phyloP scores from a whole-genome alignment of 2,113 vertebrate genomes.

The Chaetodon trifascialis region DNA sequence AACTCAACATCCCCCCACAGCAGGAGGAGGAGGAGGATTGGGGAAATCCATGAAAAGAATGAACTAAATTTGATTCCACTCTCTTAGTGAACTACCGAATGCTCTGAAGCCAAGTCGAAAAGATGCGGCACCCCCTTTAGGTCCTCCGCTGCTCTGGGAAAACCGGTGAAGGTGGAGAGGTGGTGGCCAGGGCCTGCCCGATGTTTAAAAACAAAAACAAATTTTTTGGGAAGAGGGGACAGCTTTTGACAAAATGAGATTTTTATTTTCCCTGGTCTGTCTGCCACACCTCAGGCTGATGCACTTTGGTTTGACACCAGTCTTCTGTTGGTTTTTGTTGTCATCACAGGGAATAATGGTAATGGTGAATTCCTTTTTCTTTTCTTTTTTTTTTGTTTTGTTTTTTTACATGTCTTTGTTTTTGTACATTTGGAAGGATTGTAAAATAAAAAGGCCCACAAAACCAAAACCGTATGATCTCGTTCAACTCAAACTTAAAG shows the following conservation, averaged over 20 bases:
- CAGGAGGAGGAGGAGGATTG: conserved; percentile 44
- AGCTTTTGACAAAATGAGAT: conserved; percentile 71
- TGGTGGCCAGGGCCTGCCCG: conserved; percentile 74
- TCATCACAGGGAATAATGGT: conserved; percentile 63
- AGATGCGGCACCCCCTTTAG: conserved; percentile 63
- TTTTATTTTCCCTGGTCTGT: conserved; percentile 70
- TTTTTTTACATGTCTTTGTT: conserved; percentile 80
- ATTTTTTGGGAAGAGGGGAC: conserved; percentile 74
- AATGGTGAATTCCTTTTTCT: conserved; percentile 61
- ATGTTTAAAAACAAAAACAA: conserved; percentile 63
- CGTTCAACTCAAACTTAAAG: background rate
- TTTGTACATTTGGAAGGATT: conserved; percentile 88
- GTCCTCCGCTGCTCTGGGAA: conserved; percentile 75
- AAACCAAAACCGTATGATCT: conserved; percentile 66
- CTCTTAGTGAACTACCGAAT: conserved; percentile 82
- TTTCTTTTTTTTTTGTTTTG: conserved; percentile 5
- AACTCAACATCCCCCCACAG: conserved; percentile 39
- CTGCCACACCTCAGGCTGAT: conserved; percentile 73
- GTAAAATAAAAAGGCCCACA: conserved; percentile 87
- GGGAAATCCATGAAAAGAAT: conserved; percentile 65
- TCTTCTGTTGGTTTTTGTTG: conserved; percentile 64
- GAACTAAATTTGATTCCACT: conserved; percentile 84
- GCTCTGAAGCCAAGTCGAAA: conserved; percentile 78
- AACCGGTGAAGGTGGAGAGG: conserved; percentile 71
- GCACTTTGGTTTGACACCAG: conserved; percentile 82